Percentiles rank a stretch among this genome's conserved stretches.
Conservation (phyloP, 2,797 vertebrate species). For the Gallinago stenura region DNA sequence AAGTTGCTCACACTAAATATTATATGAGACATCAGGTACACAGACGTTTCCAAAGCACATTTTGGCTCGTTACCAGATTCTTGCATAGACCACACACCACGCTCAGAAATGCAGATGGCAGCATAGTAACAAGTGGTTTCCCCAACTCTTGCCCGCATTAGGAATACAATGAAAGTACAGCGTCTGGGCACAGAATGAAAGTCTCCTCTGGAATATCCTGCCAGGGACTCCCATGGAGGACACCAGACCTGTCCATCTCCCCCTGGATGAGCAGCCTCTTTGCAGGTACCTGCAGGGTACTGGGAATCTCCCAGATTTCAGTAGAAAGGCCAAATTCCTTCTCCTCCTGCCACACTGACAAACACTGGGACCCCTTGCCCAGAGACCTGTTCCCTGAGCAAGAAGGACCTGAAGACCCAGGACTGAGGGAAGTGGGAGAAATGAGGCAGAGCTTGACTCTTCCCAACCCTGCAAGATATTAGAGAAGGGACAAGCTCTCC, state of each 20-base stretch:
- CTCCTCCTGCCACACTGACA: neutral
- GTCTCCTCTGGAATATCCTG: neutral
- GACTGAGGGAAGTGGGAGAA: neutral
- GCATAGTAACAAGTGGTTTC: neutral
- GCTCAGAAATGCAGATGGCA: conserved; percentile 4
- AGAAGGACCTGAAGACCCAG: neutral
- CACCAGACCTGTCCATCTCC: neutral
- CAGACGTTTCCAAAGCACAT: conserved; percentile 18
- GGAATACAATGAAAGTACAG: neutral
- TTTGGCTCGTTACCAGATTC: conserved; percentile 24
- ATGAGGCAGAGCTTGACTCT: neutral
- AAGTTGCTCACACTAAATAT: conserved; percentile 48
- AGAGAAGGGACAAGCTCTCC: neutral
- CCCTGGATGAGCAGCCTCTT: neutral
- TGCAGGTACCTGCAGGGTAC: neutral
- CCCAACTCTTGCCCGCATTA: neutral
- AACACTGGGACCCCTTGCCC: neutral
- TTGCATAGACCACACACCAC: conserved; percentile 18
- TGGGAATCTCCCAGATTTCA: neutral
- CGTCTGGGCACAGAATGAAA: accelerated
- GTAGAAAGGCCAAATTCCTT: neutral
- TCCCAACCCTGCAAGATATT: neutral
- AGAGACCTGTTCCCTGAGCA: neutral
- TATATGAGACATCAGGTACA: conserved; percentile 54
- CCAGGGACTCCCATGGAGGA: neutral